Conservation (phyloP, 2,113 vertebrate genomes). For the Myotis lucifugus region DNA sequence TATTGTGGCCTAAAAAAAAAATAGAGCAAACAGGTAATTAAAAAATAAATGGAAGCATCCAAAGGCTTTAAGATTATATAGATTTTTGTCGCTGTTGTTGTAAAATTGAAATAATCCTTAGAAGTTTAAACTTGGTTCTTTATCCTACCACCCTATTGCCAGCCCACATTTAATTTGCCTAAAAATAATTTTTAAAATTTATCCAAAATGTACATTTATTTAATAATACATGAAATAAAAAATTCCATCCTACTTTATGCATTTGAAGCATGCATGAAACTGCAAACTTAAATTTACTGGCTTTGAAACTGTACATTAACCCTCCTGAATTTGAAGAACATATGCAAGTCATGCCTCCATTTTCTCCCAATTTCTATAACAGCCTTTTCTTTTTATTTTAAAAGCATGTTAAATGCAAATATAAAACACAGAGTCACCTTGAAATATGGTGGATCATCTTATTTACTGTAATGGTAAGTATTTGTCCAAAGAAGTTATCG, state of each 20-base stretch:
- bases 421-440: neutral
- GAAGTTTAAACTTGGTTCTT: conserved; percentile 30
- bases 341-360: neutral
- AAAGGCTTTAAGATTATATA: neutral
- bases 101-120: conserved; percentile 36
- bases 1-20: conserved; percentile 88
- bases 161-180: neutral
- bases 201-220: conserved; percentile 1
- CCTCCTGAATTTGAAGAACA: conserved; percentile 16
- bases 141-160: neutral
- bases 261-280: conserved; percentile 1
- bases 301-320: conserved; percentile 43
- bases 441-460: neutral
- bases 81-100: neutral
- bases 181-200: conserved; percentile 38
- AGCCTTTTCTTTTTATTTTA: conserved; percentile 31
- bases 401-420: conserved; percentile 39
- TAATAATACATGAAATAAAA: conserved; percentile 26
- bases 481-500: conserved; percentile 24
- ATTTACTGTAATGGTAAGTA: neutral
- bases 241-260: neutral
- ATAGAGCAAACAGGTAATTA: conserved; percentile 51
- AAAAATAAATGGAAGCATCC: neutral
- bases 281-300: neutral
- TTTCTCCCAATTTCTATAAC: conserved; percentile 14